Percentiles rank a stretch among this genome's conserved stretches.
These are phyloP conservation scores for Erpobdella octoculata DNA, from an alignment of 2,888 invertebrate genomes.

Conservation along the genomic window DNA sequence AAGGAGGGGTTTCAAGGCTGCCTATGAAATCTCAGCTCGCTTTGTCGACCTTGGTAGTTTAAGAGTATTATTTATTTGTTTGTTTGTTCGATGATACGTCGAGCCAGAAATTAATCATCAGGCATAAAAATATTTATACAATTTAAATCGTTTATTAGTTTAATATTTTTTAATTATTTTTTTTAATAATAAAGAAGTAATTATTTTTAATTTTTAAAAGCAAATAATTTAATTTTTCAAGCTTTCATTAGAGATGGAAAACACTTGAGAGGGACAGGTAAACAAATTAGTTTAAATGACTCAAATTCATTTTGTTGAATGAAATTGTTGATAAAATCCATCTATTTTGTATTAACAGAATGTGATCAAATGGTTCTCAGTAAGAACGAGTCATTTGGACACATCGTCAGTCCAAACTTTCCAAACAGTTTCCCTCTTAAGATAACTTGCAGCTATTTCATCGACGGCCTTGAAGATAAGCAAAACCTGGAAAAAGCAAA, in stretches of 20 bases:
- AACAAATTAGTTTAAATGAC: too few relatives aligned
- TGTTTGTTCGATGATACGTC: neutral
- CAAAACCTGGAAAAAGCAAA: slow-evolving; percentile 86
- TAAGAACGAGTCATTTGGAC: slow-evolving; percentile 81
- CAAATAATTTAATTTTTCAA: slow-evolving; percentile 53
- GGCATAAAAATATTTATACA: neutral
- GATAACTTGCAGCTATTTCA: slow-evolving; percentile 92
- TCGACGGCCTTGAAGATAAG: slow-evolving; percentile 82
- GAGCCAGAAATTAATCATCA: neutral
- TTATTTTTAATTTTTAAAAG: neutral
- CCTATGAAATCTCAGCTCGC: slow-evolving; percentile 94
- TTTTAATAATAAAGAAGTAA: neutral
- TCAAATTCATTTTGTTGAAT: too few relatives aligned
- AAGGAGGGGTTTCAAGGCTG: slow-evolving; percentile 95
- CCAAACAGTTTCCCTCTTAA: slow-evolving; percentile 89
- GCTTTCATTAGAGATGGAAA: slow-evolving; percentile 87
- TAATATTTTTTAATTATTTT: too few relatives aligned
- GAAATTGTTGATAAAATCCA: neutral
- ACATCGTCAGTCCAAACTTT: slow-evolving; percentile 90
- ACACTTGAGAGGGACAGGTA: slow-evolving; percentile 79
- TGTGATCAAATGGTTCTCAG: slow-evolving; percentile 96
- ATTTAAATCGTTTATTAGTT: neutral
- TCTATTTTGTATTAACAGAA: slow-evolving; percentile 57
- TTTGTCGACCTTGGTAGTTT: slow-evolving; percentile 75
- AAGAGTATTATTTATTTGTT: neutral